Evolutionary conservation across 2,888 invertebrate species (phyloP).

Genomic region (Sylvicola fuscatus): DNA sequence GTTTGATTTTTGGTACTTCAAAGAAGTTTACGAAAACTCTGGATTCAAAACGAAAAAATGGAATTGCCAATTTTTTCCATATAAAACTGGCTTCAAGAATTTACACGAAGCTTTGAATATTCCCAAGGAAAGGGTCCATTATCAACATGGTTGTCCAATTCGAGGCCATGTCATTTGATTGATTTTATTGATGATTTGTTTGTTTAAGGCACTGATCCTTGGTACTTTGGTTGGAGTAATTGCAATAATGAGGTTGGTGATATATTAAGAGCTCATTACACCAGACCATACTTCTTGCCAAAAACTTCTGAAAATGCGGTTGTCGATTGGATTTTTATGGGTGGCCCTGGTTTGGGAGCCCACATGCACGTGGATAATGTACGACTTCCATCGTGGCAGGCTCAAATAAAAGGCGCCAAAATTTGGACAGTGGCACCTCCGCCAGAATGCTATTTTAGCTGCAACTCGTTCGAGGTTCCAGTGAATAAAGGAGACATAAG

Average conservation of each 20-base stretch:
- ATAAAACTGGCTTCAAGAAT: slow-evolving; percentile 64
- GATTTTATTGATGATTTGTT: not conserved
- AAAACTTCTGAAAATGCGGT: slow-evolving; percentile 67
- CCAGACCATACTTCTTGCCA: slow-evolving; percentile 77
- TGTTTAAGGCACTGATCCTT: slow-evolving; percentile 21
- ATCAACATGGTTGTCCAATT: slow-evolving; percentile 6
- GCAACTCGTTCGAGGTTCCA: slow-evolving; percentile 31
- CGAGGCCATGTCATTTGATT: not conserved
- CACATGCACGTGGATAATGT: slow-evolving; percentile 96
- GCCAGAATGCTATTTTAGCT: slow-evolving; percentile 72
- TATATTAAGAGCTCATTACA: slow-evolving; percentile 54
- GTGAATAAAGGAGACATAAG: slow-evolving; percentile 81
- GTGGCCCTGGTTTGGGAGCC: slow-evolving; percentile 82
- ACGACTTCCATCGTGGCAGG: slow-evolving; percentile 89
- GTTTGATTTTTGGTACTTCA: slow-evolving; percentile 71
- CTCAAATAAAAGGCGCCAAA: slow-evolving; percentile 77
- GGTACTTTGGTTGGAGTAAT: slow-evolving; percentile 77
- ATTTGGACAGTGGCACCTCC: slow-evolving; percentile 81
- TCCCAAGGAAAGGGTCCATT: slow-evolving; percentile 43
- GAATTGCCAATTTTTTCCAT: slow-evolving; percentile 86
- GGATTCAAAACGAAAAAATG: slow-evolving; percentile 31
- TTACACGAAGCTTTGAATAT: slow-evolving; percentile 68
- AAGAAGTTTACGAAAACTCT: slow-evolving; percentile 43
- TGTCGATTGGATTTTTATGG: slow-evolving; percentile 95
- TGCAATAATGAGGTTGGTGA: slow-evolving; percentile 70